phyloP scores from a whole-genome alignment of 2,113 vertebrate species.

The Telmatochromis sp. region DNA sequence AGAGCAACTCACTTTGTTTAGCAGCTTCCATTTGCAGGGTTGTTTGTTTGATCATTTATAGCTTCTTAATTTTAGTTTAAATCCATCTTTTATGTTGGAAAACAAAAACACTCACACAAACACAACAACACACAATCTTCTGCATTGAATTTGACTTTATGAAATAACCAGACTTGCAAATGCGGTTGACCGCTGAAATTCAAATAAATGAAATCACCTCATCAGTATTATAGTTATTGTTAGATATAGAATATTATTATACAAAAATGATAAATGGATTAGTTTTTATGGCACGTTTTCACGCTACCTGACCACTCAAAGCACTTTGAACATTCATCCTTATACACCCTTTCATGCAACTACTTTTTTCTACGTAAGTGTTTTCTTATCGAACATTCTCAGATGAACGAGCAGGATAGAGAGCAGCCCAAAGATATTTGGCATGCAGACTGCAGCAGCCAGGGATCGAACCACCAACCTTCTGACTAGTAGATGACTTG shows the following conservation, averaged over 20 bases:
- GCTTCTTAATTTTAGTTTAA: not conserved
- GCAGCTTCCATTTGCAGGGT: not conserved
- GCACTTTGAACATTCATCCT: not conserved
- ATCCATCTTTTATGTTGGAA: not conserved
- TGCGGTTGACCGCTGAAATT: not conserved
- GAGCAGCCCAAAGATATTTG: not conserved
- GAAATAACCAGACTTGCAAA: not conserved
- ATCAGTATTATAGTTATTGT: not conserved
- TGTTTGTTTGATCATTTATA: not conserved
- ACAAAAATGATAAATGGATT: not conserved
- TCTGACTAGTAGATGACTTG: not conserved
- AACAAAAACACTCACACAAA: not conserved
- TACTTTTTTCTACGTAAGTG: not conserved
- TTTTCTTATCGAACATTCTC: not conserved
- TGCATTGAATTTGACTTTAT: not conserved
- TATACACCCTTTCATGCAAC: not conserved
- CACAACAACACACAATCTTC: not conserved
- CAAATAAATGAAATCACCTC: not conserved
- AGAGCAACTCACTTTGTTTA: not conserved
- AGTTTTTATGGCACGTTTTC: fast-evolving
- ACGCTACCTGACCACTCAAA: not conserved
- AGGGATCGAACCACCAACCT: not conserved
- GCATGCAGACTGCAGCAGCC: not conserved
- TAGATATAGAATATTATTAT: not conserved
- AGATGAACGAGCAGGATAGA: not conserved